phyloP scores from a whole-genome alignment of 2,888 invertebrate species.

The Acleris holmiana region DNA sequence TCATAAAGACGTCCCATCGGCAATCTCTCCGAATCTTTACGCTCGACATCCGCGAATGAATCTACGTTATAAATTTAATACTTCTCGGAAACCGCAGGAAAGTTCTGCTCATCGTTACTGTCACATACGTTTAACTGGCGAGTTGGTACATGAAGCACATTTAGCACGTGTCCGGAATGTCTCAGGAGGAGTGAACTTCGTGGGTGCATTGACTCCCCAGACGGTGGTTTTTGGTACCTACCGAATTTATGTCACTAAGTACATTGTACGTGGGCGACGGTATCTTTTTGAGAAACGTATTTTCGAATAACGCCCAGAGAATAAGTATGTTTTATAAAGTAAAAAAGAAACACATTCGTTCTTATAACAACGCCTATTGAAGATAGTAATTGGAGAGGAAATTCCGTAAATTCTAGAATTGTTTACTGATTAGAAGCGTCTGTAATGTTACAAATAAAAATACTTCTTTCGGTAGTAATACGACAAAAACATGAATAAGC shows the following conservation, averaged over 20 bases:
- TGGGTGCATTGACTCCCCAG: slow-evolving; percentile 69
- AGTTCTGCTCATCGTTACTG: slow-evolving; percentile 39
- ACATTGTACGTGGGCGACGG: slow-evolving; percentile 32
- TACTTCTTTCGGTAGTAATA: background rate
- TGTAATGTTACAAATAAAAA: background rate
- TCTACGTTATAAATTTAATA: slow-evolving; percentile 17
- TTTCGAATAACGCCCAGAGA: background rate
- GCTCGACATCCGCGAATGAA: slow-evolving; percentile 9
- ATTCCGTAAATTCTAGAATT: background rate
- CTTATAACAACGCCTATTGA: too few species aligned
- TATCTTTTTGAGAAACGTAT: background rate
- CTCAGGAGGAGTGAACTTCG: slow-evolving; percentile 68
- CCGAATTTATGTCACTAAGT: slow-evolving; percentile 51
- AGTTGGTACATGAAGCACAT: slow-evolving; percentile 55
- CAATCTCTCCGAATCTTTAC: slow-evolving; percentile 10
- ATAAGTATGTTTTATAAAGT: background rate
- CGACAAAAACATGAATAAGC: slow-evolving; percentile 3
- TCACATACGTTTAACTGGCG: slow-evolving; percentile 57
- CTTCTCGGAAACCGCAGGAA: slow-evolving; percentile 18
- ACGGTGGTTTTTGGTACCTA: slow-evolving; percentile 49
- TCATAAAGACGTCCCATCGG: background rate
- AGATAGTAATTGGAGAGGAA: too few species aligned
- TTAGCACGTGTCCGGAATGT: slow-evolving; percentile 65
- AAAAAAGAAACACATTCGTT: background rate
- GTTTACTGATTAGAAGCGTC: background rate